phyloP scores from a whole-genome alignment of 2,888 invertebrate species.

The Drosophila parthenogenetica region DNA sequence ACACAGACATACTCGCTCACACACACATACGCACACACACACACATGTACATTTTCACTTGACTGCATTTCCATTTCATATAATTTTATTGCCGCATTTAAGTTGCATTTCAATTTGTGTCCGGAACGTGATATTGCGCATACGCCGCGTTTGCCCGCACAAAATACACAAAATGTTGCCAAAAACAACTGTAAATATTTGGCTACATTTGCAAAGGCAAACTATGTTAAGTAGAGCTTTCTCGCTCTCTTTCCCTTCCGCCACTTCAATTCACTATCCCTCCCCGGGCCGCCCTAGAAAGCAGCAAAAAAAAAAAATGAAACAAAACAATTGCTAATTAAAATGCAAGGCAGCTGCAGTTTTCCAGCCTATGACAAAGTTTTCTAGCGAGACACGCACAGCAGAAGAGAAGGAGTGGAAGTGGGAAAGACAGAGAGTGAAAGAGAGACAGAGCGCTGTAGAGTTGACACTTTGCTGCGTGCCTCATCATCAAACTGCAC shows the following conservation, averaged over 20 bases:
- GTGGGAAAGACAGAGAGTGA: neutral
- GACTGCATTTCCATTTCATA: conserved; percentile 69
- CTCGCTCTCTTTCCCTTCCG: neutral
- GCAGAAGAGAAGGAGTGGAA: neutral
- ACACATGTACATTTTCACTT: conserved; percentile 42
- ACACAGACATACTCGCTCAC: conserved; percentile 22
- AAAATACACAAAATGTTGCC: conserved; percentile 43
- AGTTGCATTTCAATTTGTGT: conserved; percentile 77
- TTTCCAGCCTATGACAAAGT: conserved; percentile 50
- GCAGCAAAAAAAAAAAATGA: conserved; percentile 3
- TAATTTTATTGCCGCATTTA: conserved; percentile 73
- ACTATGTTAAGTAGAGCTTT: conserved; percentile 66
- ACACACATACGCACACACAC: conserved; percentile 23
- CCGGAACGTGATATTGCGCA: conserved; percentile 62
- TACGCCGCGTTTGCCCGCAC: conserved; percentile 47
- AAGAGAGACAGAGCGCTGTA: neutral
- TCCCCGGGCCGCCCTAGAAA: neutral
- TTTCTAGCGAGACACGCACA: conserved; percentile 33
- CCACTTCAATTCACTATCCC: no score
- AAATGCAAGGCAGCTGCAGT: conserved; percentile 65
- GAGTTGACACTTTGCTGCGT: conserved; percentile 36
- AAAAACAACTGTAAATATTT: conserved; percentile 74
- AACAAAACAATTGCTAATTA: conserved; percentile 67
- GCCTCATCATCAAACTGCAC: conserved; percentile 54
- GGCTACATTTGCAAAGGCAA: conserved; percentile 53